Evolutionary conservation across 2,113 vertebrate species (phyloP), one percentile per base, ranked within the genome.

Genomic region (Aphyosemion australe): DNA sequence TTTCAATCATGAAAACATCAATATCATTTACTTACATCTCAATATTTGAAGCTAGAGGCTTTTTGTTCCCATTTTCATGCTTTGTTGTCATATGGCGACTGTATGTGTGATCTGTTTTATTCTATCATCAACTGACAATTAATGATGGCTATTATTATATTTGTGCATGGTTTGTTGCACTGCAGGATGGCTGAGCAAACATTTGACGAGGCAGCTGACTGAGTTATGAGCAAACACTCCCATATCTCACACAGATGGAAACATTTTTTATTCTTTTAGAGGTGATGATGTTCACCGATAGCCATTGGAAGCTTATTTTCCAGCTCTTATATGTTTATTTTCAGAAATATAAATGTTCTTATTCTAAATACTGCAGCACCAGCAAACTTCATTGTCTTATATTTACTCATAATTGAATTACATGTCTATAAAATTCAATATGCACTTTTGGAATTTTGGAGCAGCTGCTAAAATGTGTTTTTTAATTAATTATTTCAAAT

Each of bases 51-150:
- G 20, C n/a, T 31, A 5, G 13, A 45, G 12, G 20, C 26, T 41
- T 8, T 8, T 10, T 45, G 15, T 14, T 42, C 7, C 26, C 18
- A 43, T 26, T 48, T 42, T 61, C 31, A 19, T 21, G 37, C 39
- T 21, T 15, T 13, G 20, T 20, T 70, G 12, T 32, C 18, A 57
- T 20, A 43, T 10, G 8, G 26, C 20, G 18, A 12, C 43, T 37
- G 14, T 39, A 42, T 43, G 31, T 55, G n/a, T 11, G 49, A 54
- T 12, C 45, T 21, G 26, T 16, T 14, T 64, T 61, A 69, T 31
- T 66, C 69, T 26, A 18, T 82, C 65, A 70, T 2, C 71, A 74
- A 21, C 26, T 65, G 42, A 58, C 65, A 61, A 86, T 76, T 50
- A 51, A 37, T 15, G 48, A 3, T 9, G 34, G 20, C n/a, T 45